A percentile compares a stretch with the other conserved stretches of the same genome.
phyloP scores from a whole-genome alignment of 1,140 invertebrate species.

The Penaeus chinensis region DNA sequence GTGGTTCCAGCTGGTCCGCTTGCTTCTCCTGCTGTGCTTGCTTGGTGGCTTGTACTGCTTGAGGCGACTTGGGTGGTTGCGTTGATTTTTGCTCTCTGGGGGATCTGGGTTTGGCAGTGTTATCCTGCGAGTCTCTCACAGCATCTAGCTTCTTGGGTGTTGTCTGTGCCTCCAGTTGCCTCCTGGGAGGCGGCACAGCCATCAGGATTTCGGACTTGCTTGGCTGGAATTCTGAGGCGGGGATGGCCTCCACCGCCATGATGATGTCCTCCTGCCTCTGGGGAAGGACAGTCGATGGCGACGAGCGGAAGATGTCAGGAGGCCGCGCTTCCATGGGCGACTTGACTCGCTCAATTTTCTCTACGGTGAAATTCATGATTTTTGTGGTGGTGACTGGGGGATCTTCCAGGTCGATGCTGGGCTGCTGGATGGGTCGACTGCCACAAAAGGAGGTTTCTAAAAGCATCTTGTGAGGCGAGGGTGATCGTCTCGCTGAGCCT shows the following conservation, averaged over 20 bases:
- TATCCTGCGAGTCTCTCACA: slow-evolving; percentile 24
- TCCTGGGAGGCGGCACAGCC: background rate
- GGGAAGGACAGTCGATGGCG: slow-evolving; percentile 32
- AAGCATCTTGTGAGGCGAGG: slow-evolving; percentile 88
- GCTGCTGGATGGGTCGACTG: slow-evolving; percentile 60
- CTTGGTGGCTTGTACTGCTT: background rate
- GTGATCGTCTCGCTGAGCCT: slow-evolving; percentile 74
- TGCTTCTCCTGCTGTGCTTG: background rate
- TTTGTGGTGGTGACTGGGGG: slow-evolving; percentile 68
- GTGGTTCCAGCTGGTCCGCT: background rate
- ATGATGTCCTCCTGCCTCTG: slow-evolving; percentile 37
- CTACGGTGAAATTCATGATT: slow-evolving; percentile 59
- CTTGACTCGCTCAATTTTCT: slow-evolving; percentile 60
- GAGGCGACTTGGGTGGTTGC: slow-evolving; percentile 44
- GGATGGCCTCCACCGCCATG: slow-evolving; percentile 3
- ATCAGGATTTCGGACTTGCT: background rate
- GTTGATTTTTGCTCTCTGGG: slow-evolving; percentile 49
- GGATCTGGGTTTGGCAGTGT: slow-evolving; percentile 47
- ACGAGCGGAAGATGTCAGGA: slow-evolving; percentile 59
- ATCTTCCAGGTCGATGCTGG: slow-evolving; percentile 71
- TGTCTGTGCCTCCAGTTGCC: slow-evolving; percentile 1
- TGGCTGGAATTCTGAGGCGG: slow-evolving; percentile 17
- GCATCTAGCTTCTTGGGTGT: slow-evolving; percentile 2
- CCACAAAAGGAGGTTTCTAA: slow-evolving; percentile 91
- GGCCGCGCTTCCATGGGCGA: slow-evolving; percentile 61